Conservation (phyloP, 2,797 vertebrate genomes). For the Argyrosomus regius region DNA sequence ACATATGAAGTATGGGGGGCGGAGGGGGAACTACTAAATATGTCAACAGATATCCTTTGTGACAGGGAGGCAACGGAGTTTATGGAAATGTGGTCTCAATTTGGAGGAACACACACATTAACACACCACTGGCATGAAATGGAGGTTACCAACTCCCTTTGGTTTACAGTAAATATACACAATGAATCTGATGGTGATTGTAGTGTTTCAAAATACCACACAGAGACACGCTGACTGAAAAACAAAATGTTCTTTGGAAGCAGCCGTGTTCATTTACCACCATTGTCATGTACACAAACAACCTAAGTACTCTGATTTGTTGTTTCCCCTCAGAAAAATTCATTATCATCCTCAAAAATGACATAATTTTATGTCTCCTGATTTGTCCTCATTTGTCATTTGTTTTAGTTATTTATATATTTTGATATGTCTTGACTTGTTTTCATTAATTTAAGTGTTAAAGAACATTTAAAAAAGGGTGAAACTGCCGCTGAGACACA, state of each 20-base stretch:
- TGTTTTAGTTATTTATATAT: not conserved
- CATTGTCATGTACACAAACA: not conserved
- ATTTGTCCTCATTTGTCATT: not conserved
- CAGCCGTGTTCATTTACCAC: not conserved
- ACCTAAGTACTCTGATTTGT: not conserved
- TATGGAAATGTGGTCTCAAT: conserved; percentile 34
- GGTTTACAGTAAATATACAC: conserved; percentile 42
- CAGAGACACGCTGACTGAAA: conserved; percentile 4
- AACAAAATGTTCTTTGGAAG: not conserved
- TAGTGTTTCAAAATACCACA: conserved; percentile 27
- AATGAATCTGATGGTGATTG: conserved; percentile 7
- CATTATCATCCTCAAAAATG: not conserved
- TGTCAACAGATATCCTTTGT: conserved; percentile 17
- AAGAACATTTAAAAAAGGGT: too few relatives aligned
- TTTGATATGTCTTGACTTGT: not conserved
- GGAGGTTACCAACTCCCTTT: conserved; percentile 22
- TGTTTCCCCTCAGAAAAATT: not conserved
- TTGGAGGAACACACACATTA: conserved; percentile 27
- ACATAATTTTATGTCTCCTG: not conserved
- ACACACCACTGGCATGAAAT: conserved; percentile 35
- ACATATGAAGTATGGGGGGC: not conserved
- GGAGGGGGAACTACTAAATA: conserved; percentile 14
- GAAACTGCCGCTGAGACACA: too few relatives aligned
- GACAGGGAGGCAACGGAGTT: conserved; percentile 13
- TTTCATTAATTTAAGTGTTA: too few relatives aligned